A percentile compares a stretch with the other conserved stretches of the same genome.
Evolutionary conservation across 2,888 invertebrate genomes (phyloP).

Genomic region (Ennomos fuscantarius): DNA sequence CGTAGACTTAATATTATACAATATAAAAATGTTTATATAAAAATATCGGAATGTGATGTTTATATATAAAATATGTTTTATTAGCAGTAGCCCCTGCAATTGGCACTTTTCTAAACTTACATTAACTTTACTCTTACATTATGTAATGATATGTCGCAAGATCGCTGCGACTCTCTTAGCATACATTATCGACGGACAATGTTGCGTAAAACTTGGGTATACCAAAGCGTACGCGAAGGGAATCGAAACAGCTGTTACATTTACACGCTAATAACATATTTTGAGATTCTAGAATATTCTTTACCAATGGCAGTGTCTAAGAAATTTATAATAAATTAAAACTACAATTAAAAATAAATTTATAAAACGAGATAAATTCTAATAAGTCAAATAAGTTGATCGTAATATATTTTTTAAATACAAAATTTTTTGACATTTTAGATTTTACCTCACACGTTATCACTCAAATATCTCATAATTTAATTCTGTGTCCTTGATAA

Average conservation of each 20-base stretch:
- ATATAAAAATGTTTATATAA: constrained; percentile 1
- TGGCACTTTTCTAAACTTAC: constrained; percentile 29
- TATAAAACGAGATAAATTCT: too few relatives aligned
- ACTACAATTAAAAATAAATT: too few relatives aligned
- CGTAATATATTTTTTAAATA: too few relatives aligned
- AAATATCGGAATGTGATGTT: constrained; percentile 26
- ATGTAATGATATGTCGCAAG: constrained; percentile 23
- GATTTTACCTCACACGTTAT: too few relatives aligned
- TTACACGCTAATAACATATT: not conserved
- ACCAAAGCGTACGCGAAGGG: constrained; percentile 10
- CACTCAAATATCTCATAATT: too few relatives aligned
- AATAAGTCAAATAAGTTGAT: too few relatives aligned
- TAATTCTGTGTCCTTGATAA: too few relatives aligned
- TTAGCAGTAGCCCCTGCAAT: constrained; percentile 18
- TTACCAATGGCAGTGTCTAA: constrained; percentile 11
- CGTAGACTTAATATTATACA: constrained; percentile 40
- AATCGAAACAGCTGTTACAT: constrained; percentile 3
- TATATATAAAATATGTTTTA: not conserved
- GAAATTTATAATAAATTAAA: constrained; percentile 3
- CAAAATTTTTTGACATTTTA: too few relatives aligned
- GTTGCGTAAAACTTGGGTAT: constrained; percentile 19
- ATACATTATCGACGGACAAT: constrained; percentile 22
- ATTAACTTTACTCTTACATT: constrained; percentile 13
- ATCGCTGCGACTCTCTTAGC: constrained; percentile 4
- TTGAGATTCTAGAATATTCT: constrained; percentile 3